Evolutionary conservation across 2,113 vertebrate genomes (phyloP).

Genomic region (Alaudala cheleensis): DNA sequence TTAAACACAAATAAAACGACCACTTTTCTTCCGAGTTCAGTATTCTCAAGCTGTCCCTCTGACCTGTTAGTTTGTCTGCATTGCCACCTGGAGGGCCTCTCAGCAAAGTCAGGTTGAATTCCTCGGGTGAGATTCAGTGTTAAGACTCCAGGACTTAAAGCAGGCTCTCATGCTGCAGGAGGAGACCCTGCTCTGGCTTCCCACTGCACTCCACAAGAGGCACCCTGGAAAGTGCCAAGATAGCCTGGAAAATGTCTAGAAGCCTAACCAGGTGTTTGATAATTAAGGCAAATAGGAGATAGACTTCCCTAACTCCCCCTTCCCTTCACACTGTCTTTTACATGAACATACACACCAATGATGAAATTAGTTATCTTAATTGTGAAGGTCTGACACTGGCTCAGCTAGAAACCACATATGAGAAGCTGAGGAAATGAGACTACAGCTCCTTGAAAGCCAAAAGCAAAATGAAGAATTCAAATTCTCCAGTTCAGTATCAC

Average conservation of each 20-base stretch:
- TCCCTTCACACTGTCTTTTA: neutral
- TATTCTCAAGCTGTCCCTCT: neutral
- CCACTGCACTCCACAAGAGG: neutral
- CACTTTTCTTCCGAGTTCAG: neutral
- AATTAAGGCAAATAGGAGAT: neutral
- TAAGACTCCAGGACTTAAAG: neutral
- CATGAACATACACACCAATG: neutral
- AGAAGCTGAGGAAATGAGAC: neutral
- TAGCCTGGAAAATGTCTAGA: neutral
- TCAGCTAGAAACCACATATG: neutral
- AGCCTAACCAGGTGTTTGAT: neutral
- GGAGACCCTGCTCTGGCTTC: neutral
- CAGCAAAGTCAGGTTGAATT: slow-evolving; percentile 33
- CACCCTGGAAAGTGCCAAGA: neutral
- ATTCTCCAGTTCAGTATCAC: neutral
- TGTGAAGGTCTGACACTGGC: neutral
- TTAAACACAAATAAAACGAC: neutral
- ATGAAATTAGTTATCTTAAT: neutral
- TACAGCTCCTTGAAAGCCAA: neutral
- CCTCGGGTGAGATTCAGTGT: neutral
- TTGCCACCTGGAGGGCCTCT: slow-evolving; percentile 62
- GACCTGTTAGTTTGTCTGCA: slow-evolving; percentile 55
- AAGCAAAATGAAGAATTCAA: neutral
- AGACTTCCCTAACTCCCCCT: neutral
- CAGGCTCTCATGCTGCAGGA: neutral